Percentiles rank a stretch among this genome's conserved stretches.
Evolutionary conservation across 2,797 vertebrate genomes (phyloP).

Genomic region (Tenualosa ilisha): DNA sequence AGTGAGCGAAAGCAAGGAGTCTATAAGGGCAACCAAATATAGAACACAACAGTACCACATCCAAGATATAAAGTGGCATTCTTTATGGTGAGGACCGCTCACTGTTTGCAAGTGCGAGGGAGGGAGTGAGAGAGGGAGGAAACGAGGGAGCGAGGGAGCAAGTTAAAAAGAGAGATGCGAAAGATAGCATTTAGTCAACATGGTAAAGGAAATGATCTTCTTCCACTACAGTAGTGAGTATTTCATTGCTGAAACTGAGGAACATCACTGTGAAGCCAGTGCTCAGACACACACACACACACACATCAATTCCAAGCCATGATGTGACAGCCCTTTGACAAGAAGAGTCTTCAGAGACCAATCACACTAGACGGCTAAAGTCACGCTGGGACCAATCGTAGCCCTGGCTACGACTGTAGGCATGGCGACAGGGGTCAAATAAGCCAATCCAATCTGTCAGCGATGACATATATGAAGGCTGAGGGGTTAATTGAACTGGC

Average conservation of each 20-base stretch:
- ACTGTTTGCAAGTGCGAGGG: background rate
- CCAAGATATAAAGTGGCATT: too few relatives aligned
- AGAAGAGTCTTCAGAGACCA: constrained; percentile 7
- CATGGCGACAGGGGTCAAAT: constrained; percentile 21
- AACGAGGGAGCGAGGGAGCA: background rate
- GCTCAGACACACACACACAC: background rate
- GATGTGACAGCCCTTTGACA: background rate
- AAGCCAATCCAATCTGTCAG: constrained; percentile 25
- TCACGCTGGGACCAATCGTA: constrained; percentile 3
- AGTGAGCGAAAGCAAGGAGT: background rate
- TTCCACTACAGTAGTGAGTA: background rate
- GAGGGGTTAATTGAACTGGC: constrained; percentile 17
- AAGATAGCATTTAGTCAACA: background rate
- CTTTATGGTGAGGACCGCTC: background rate
- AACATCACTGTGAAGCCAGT: background rate
- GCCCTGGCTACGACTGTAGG: background rate
- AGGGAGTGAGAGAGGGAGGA: background rate
- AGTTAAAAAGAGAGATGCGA: background rate
- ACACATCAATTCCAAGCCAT: background rate
- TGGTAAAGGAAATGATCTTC: background rate
- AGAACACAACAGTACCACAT: background rate
- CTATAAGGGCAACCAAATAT: background rate
- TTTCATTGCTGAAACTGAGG: background rate
- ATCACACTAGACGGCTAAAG: background rate
- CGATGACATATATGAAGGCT: constrained; percentile 6